These are phyloP conservation scores for Campopleginae sp. DNA, from an alignment of 2,888 invertebrate genomes.

Conservation along the genomic window DNA sequence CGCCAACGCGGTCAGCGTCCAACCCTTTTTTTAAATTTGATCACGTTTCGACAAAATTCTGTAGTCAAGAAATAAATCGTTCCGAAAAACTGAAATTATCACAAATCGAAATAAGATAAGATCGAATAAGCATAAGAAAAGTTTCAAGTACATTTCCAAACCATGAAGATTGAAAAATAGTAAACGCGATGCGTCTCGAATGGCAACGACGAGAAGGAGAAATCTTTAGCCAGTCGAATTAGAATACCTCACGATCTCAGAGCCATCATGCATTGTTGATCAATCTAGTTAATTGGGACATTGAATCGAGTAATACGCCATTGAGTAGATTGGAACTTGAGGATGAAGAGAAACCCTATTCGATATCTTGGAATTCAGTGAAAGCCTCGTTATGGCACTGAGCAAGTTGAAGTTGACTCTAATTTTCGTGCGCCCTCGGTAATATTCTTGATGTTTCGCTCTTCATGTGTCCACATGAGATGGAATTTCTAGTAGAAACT, in stretches of 20 bases:
- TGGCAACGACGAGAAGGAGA: too few relatives aligned
- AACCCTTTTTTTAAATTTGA: not conserved
- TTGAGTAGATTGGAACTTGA: conserved; percentile 6
- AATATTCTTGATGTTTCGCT: conserved; percentile 30
- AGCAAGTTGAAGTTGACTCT: not conserved
- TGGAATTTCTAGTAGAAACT: conserved; percentile 24
- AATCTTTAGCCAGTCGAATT: not conserved
- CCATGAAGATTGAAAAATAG: not conserved
- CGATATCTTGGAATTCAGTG: conserved; percentile 1
- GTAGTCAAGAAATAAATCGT: not conserved
- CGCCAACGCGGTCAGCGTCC: not conserved
- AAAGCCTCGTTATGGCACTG: not conserved
- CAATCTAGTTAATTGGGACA: conserved; percentile 14
- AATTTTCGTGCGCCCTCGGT: not conserved
- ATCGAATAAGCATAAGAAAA: not conserved
- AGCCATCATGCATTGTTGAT: not conserved
- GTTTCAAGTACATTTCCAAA: not conserved
- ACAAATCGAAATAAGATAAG: not conserved
- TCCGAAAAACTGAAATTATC: not conserved
- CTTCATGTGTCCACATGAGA: conserved; percentile 10
- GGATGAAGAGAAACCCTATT: conserved; percentile 17
- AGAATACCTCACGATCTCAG: not conserved
- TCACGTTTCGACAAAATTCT: not conserved
- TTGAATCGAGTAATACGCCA: conserved; percentile 7
- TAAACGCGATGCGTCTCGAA: too few relatives aligned